A percentile compares a stretch with the other conserved stretches of the same genome.
Evolutionary conservation across 2,113 vertebrate genomes (phyloP).

Genomic region (Telmatochromis bifrenatus): DNA sequence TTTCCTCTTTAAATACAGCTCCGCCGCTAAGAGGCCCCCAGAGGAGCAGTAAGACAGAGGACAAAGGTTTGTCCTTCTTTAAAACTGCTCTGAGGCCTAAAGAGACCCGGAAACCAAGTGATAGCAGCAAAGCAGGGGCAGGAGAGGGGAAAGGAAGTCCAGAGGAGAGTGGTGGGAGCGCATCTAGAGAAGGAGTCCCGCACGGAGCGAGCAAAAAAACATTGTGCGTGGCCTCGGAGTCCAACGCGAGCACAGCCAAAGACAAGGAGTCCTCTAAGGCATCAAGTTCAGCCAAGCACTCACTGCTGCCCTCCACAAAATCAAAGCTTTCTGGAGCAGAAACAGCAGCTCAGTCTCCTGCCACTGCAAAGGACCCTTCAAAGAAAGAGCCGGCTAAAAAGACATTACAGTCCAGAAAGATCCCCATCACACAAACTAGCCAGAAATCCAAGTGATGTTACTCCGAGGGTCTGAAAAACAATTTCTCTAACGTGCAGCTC

Average conservation of each 20-base stretch:
- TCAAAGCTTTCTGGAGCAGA: conserved; percentile 83
- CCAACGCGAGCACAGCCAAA: conserved; percentile 58
- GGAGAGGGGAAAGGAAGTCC: conserved; percentile 60
- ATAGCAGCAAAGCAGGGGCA: conserved; percentile 73
- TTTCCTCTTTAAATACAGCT: conserved; percentile 6
- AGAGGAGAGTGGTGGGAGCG: conserved; percentile 49
- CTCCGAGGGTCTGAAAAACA: not conserved
- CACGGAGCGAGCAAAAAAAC: conserved; percentile 59
- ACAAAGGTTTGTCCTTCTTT: conserved; percentile 94
- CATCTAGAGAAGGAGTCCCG: conserved; percentile 1
- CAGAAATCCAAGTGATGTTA: conserved; percentile 84
- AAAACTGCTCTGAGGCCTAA: conserved; percentile 92
- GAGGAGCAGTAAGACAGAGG: conserved; percentile 88
- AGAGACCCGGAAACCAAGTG: conserved; percentile 80
- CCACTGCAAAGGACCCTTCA: conserved; percentile 69
- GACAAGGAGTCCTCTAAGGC: conserved; percentile 76
- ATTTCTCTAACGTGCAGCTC: conserved; percentile 75
- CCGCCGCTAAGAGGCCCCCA: conserved; percentile 54
- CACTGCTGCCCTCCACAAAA: conserved; percentile 79
- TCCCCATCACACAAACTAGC: conserved; percentile 84
- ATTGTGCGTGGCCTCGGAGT: conserved; percentile 44
- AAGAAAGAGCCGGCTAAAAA: conserved; percentile 76
- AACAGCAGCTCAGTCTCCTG: conserved; percentile 58
- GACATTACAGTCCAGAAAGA: conserved; percentile 76
- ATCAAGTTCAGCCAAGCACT: conserved; percentile 75